Evolutionary conservation across 2,888 invertebrate genomes (phyloP).

Genomic region (Meandrusa payeni): DNA sequence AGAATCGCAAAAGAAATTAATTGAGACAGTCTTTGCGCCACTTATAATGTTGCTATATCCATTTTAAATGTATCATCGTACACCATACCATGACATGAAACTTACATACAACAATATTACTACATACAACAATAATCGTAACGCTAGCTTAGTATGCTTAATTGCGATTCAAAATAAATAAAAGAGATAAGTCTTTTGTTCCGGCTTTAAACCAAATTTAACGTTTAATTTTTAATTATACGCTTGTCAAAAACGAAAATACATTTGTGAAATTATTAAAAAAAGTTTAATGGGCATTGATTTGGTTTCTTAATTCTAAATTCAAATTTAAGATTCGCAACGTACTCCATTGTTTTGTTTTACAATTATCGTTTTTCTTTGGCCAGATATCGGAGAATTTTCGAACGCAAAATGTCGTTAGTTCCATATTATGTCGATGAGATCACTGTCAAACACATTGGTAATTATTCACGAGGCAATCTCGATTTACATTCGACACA

Average conservation of each 20-base stretch:
- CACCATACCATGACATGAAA: too few species aligned
- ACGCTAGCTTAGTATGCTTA: too few species aligned
- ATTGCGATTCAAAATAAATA: too few species aligned
- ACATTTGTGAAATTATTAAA: not conserved
- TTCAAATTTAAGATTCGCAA: constrained; percentile 13
- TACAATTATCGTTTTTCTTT: not conserved
- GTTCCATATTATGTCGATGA: constrained; percentile 37
- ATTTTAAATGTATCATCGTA: too few species aligned
- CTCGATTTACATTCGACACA: constrained; percentile 41
- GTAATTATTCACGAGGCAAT: constrained; percentile 36
- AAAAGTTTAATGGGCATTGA: not conserved
- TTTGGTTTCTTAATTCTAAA: constrained; percentile 4
- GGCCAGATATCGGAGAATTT: not conserved
- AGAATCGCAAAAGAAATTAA: too few species aligned
- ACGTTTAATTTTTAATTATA: not conserved
- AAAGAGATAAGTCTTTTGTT: too few species aligned
- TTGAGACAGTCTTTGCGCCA: too few species aligned
- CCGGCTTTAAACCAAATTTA: too few species aligned
- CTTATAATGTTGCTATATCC: too few species aligned
- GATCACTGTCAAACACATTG: constrained; percentile 44
- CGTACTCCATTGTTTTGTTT: constrained; percentile 5
- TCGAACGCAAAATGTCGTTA: constrained; percentile 35
- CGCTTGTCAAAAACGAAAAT: constrained; percentile 3
- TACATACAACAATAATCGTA: too few species aligned
- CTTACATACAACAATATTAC: too few species aligned